Evolutionary conservation across 30 jellyfish, hydroid and myxozoan genomes (phyloP).

Genomic region (Morbakka virulenta): DNA sequence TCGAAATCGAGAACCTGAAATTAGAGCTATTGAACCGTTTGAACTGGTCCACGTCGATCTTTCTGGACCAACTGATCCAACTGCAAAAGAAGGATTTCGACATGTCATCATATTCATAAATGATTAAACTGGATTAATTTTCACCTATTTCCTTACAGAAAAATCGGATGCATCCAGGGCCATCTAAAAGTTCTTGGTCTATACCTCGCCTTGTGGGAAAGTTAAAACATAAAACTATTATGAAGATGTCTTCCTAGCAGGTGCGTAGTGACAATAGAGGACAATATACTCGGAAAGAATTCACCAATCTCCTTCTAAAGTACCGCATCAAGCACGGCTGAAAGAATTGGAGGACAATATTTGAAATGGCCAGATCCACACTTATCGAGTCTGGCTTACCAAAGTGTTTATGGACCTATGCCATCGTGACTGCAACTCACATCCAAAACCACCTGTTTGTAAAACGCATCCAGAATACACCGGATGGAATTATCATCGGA

Average conservation of each 20-base stretch:
- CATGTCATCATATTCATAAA: not conserved
- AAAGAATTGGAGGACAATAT: not conserved
- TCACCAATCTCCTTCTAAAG: not conserved
- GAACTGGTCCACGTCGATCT: slow-evolving; percentile 17
- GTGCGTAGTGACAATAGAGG: not conserved
- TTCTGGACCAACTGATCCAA: slow-evolving; percentile 17
- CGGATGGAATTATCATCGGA: too few species aligned
- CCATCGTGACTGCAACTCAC: not conserved
- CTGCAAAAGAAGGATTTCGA: slow-evolving; percentile 6
- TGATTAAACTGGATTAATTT: not conserved
- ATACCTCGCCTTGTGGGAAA: slow-evolving; percentile 5
- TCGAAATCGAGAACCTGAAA: slow-evolving; percentile 1
- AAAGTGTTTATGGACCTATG: not conserved
- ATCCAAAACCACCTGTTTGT: not conserved
- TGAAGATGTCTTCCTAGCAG: too few species aligned
- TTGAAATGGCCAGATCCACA: slow-evolving; percentile 5
- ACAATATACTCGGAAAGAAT: not conserved
- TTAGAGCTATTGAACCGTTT: slow-evolving; percentile 13
- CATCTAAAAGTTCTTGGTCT: slow-evolving; percentile 3
- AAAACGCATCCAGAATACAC: not conserved
- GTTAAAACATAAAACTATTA: too few species aligned
- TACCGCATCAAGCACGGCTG: slow-evolving; percentile 25
- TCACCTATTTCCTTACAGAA: not conserved
- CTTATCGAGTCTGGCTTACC: not conserved
- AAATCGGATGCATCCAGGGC: too few species aligned